Evolutionary conservation across 2,888 invertebrate genomes (phyloP).

Genomic region (Lepidocyrtoides sp.): DNA sequence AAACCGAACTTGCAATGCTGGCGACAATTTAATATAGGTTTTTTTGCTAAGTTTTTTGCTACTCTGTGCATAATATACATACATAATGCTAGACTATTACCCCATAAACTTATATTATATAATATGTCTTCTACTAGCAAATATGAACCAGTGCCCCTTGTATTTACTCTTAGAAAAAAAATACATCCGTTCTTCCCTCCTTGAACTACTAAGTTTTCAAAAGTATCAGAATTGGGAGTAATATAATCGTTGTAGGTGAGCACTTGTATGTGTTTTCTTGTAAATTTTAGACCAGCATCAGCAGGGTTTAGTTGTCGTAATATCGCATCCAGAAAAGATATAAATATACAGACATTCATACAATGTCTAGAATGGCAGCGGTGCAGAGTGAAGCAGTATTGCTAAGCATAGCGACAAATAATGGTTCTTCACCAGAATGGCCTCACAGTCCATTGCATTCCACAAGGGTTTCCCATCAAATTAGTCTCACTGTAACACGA

Average conservation of each 20-base stretch:
- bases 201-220: no score
- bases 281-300: no score
- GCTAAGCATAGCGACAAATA: conserved; percentile 32
- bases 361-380: no score
- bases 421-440: conserved; percentile 46
- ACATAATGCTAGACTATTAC: background rate
- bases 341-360: no score
- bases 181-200: no score
- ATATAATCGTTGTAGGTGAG: no score
- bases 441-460: conserved; percentile 57
- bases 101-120: conserved; percentile 20
- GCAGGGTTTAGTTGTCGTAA: no score
- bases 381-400: background rate
- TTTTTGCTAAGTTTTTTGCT: conserved; percentile 10
- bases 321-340: no score
- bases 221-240: no score
- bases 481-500: conserved; percentile 26
- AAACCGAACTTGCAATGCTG: conserved; percentile 43
- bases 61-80: background rate
- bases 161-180: conserved; percentile 6
- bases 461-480: conserved; percentile 57
- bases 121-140: background rate
- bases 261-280: no score
- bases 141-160: background rate
- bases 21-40: conserved; percentile 47